phyloP scores from a whole-genome alignment of 2,797 vertebrate species.

The Ataeniobius toweri region DNA sequence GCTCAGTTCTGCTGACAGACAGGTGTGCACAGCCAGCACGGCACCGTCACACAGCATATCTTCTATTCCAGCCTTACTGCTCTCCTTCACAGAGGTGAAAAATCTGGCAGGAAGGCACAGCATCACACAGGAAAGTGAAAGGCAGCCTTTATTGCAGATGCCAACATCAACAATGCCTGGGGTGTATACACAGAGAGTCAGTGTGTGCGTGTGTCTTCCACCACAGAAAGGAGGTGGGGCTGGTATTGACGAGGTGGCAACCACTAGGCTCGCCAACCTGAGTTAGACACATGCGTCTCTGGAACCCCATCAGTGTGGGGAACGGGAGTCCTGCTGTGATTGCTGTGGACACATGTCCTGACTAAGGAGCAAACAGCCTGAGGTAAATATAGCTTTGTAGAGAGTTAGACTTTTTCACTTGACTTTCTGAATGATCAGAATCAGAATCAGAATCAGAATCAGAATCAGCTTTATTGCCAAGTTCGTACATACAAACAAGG shows the following conservation, averaged over 20 bases:
- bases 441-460: no score
- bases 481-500: no score
- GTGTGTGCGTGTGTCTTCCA: slow-evolving; percentile 40
- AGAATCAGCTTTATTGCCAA: no score
- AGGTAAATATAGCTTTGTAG: neutral
- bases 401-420: slow-evolving; percentile 27
- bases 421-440: slow-evolving; percentile 6
- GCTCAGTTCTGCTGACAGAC: slow-evolving; percentile 68
- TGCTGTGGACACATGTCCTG: slow-evolving; percentile 15
- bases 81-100: slow-evolving; percentile 64
- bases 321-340: slow-evolving; percentile 9
- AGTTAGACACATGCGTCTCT: slow-evolving; percentile 28
- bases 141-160: slow-evolving; percentile 60
- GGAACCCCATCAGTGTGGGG: slow-evolving; percentile 22
- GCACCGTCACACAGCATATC: slow-evolving; percentile 42
- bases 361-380: neutral
- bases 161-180: slow-evolving; percentile 66
- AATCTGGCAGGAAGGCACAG: slow-evolving; percentile 43
- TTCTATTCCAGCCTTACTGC: slow-evolving; percentile 43
- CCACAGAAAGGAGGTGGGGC: slow-evolving; percentile 27
- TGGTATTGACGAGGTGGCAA: slow-evolving; percentile 45
- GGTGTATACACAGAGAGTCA: slow-evolving; percentile 53
- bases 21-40: slow-evolving; percentile 27
- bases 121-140: slow-evolving; percentile 60
- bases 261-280: slow-evolving; percentile 6